phyloP scores from a whole-genome alignment of 2,797 vertebrate genomes.

The Mormyrus hasselquistii region DNA sequence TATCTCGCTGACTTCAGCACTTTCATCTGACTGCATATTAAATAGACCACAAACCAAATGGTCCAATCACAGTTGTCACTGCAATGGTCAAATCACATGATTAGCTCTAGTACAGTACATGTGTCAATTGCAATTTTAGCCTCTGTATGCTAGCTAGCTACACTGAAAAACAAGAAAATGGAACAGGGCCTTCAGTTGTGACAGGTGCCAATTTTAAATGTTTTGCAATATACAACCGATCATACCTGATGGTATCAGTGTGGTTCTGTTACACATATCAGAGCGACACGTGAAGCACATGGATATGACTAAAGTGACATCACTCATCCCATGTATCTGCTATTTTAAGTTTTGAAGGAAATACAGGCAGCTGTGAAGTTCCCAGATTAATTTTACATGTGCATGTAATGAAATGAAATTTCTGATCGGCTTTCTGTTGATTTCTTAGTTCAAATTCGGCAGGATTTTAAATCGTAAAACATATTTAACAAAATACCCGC shows the following conservation, averaged over 20 bases:
- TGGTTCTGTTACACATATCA: not conserved
- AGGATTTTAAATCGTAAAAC: not conserved
- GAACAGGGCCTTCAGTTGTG: not conserved
- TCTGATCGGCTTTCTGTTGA: not conserved
- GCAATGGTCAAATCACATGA: not conserved
- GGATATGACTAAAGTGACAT: not conserved
- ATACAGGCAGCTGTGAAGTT: not conserved
- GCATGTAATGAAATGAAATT: not conserved
- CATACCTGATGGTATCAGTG: not conserved
- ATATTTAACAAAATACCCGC: not conserved
- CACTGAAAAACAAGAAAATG: not conserved
- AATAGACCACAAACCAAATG: not conserved
- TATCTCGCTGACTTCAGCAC: not conserved
- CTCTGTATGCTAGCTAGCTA: not conserved
- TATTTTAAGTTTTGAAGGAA: not conserved
- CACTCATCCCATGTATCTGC: not conserved
- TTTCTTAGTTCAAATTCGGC: not conserved
- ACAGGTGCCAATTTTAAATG: constrained; percentile 17
- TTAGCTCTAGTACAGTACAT: not conserved
- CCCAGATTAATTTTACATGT: not conserved
- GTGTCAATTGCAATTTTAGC: not conserved
- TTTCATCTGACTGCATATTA: not conserved
- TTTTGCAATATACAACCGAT: not conserved
- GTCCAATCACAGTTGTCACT: not conserved
- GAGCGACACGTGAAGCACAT: not conserved